Base-by-base conservation (phyloP, 1,140 invertebrate species). In the Cotesia glomerata region DNA sequence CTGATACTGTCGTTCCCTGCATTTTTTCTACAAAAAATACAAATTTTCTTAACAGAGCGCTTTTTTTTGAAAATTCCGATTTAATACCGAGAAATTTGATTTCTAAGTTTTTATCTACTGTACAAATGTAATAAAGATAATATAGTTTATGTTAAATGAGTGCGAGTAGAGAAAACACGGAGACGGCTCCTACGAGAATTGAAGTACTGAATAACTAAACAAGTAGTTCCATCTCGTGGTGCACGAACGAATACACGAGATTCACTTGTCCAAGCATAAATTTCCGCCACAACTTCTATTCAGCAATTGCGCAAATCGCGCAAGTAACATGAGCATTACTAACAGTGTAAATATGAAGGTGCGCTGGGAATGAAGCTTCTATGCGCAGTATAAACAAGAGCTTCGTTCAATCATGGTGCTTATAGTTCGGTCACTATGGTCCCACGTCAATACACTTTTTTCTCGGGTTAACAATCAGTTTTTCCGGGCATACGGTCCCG, bases 381-480 rank as follows among this genome's bases (percentile, higher is more conserved):
- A 56, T 34, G 49, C 62, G 56, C 63, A 11, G 49, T 61, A 16
- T 71, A 49, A 51, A 52, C 26, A 49, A 61, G 39, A 39, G 71
- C 52, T 59, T 51, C 54, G 18, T 61, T 65, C 16, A 65, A 11
- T 36, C 26, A 52, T 26, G 61, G 72, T 18, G 58, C 76, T 70
- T 77, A 77, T 79, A 74, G 81, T 80, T 78, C 78, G 36, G 81
- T 81, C 79, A 63, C 75, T 76, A 77, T 79, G 75, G 69, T 76
- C 73, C 68, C 70, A 75, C 76, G 77, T 77, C 80, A 77, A 77
- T 77, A 75, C 66, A 59, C 75, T 64, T 74, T 70, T 74, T 75
- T 34, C n/a, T 26, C 26, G 39, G 39, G 35, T 71, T 65, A 59
- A 69, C 70, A 74, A 66, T 74, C 70, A 75, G 63, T 77, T 77